Evolutionary conservation across 1,140 invertebrate species (phyloP), one percentile per base, ranked within the genome.

Genomic region (Lepeophtheirus salmonis): DNA sequence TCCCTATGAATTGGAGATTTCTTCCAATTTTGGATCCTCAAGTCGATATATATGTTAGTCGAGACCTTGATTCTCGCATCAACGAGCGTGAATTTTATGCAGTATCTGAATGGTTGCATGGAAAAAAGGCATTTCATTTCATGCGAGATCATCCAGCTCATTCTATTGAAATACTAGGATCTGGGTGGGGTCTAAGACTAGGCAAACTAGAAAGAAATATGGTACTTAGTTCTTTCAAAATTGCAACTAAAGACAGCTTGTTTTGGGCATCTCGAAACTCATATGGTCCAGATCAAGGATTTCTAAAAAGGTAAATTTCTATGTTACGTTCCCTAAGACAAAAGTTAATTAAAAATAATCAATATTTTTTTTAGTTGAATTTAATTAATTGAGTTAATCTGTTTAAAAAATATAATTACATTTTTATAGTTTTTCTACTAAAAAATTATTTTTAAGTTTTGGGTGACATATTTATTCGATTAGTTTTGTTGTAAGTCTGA

Each of bases 91-190:
- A 63, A 23, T n/a, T 30, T 17, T 1, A 13, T 0, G 62, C 51
- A 14, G 58, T 63, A 23, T 17, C 16, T 12, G 58, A 63, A 26
- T 63, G 62, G 62, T n/a, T 61, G 18, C 6, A 25, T 1, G 54
- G 58, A 25, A 14, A 6, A 2, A 25, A 63, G 18, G 26, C 17
- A 12, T 63, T 63, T 21, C 62, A 63, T 24, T 53, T 62, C 17
- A 63, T 63, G 50, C 50, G 59, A 24, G 62, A 63, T 26, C 57
- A 63, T 62, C 62, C 62, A 4, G 17, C 25, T 50, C 62, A 63
- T 24, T 21, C 22, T 6, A 60, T 53, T 2, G 51, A 62, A n/a
- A 56, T 63, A 13, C 51, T 63, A 16, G 62, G 59, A 10, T 41
- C 50, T 61, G 51, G 57, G n/a, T 59, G 57, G 57, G 57, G 57